Percentiles rank a stretch among this genome's conserved stretches.
Evolutionary conservation across 2,888 invertebrate species (phyloP).

Genomic region (Pseudeuparius sepicola): DNA sequence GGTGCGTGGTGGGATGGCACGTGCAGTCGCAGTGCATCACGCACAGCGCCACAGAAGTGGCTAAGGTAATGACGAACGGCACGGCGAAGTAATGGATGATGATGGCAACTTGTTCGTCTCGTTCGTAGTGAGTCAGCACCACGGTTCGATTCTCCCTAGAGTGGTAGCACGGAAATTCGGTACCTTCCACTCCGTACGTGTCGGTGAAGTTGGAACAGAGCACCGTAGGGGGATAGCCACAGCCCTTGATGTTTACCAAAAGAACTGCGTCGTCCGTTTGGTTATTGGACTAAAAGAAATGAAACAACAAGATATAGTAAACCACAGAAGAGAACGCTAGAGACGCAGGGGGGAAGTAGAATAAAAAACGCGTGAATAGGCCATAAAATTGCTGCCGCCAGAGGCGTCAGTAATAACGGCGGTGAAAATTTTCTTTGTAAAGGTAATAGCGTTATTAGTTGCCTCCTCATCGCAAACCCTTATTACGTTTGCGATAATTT

Average conservation of each 20-base stretch:
- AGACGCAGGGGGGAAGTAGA: no score
- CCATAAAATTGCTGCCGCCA: no score
- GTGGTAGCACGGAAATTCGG: slow-evolving; percentile 56
- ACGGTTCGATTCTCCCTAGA: slow-evolving; percentile 72
- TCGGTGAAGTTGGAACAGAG: slow-evolving; percentile 67
- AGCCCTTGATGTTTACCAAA: slow-evolving; percentile 73
- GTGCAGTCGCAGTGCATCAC: slow-evolving; percentile 82
- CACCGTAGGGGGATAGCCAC: slow-evolving; percentile 71
- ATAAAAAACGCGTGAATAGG: no score
- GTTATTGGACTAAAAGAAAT: slow-evolving; percentile 24
- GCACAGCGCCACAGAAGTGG: slow-evolving; percentile 76
- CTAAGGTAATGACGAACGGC: slow-evolving; percentile 73
- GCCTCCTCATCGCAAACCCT: no score
- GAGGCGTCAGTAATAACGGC: no score
- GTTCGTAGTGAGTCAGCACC: slow-evolving; percentile 74
- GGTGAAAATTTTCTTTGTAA: no score
- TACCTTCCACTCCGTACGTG: slow-evolving; percentile 58
- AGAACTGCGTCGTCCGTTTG: slow-evolving; percentile 47
- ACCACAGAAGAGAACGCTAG: no score
- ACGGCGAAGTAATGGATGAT: slow-evolving; percentile 77
- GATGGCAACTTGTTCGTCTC: slow-evolving; percentile 70
- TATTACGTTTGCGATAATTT: no score
- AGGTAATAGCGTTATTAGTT: no score
- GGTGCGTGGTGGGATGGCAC: slow-evolving; percentile 55
- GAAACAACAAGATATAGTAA: no score